Conservation (phyloP, 1,140 invertebrate species). For the Brachionus calyciflorus region DNA sequence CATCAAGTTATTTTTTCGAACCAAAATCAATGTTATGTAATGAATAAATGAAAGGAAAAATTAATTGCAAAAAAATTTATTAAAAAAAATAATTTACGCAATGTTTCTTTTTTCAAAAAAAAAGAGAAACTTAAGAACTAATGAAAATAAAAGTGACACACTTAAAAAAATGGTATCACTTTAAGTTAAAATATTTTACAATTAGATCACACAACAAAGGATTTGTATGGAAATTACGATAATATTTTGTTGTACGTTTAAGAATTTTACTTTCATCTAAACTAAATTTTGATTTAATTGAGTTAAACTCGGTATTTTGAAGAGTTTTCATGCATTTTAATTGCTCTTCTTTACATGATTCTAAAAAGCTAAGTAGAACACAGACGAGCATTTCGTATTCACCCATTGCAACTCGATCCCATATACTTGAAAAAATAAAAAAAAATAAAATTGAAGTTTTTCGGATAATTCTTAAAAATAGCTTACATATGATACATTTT, state of each 20-base stretch:
- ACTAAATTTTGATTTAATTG: conserved; percentile 12
- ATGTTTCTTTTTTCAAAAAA: too few species aligned
- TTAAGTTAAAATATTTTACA: conserved; percentile 25
- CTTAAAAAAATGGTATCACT: background rate
- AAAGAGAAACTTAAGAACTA: too few species aligned
- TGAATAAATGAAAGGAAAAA: too few species aligned
- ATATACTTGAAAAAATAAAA: background rate
- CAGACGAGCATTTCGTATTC: conserved; percentile 4
- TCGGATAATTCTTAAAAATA: background rate
- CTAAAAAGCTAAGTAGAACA: conserved; percentile 11
- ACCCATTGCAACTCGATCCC: conserved; percentile 27
- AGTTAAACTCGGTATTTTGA: background rate
- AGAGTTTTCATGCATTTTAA: background rate
- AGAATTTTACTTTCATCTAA: conserved; percentile 29
- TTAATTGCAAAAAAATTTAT: too few species aligned
- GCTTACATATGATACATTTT: conserved; percentile 41
- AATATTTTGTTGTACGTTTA: conserved; percentile 8
- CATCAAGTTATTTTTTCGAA: too few species aligned
- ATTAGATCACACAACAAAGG: background rate
- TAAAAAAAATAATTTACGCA: too few species aligned
- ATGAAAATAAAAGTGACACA: background rate
- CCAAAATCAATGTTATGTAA: too few species aligned
- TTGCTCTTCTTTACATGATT: conserved; percentile 31
- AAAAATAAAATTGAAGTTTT: background rate
- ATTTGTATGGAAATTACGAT: background rate